Evolutionary conservation across 2,797 vertebrate species (phyloP).

Genomic region (Sylvilagus floridanus): DNA sequence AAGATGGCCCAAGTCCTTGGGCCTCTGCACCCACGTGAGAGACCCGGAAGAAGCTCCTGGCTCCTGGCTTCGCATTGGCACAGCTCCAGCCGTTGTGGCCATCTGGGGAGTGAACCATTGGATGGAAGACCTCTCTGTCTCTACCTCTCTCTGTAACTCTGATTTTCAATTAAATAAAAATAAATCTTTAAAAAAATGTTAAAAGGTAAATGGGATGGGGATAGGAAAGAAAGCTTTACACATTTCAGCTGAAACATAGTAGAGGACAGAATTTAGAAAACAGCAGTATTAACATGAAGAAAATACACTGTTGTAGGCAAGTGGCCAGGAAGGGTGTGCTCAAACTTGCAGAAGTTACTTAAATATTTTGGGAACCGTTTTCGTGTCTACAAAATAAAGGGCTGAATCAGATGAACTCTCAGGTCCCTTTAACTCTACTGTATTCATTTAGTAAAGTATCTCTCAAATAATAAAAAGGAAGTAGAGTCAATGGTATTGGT

Average conservation of each 20-base stretch:
- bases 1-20: no score
- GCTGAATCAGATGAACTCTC: background rate
- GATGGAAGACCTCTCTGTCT: no score
- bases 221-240: background rate
- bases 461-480: background rate
- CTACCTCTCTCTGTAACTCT: no score
- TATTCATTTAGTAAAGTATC: background rate
- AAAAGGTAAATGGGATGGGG: background rate
- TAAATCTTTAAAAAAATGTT: no score
- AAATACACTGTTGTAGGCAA: background rate
- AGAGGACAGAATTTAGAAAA: background rate
- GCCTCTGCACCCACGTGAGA: no score
- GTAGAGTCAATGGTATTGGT: background rate
- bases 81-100: no score
- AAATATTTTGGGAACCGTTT: background rate
- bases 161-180: no score
- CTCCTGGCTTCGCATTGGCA: no score
- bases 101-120: no score
- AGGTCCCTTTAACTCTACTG: background rate
- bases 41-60: no score
- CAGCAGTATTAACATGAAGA: background rate
- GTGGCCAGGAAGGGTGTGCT: background rate
- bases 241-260: background rate
- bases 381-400: background rate
- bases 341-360: background rate